Percentiles rank a stretch among this genome's conserved stretches.
Evolutionary conservation across 2,888 invertebrate genomes (phyloP).

Genomic region (Sesia bembeciformis): DNA sequence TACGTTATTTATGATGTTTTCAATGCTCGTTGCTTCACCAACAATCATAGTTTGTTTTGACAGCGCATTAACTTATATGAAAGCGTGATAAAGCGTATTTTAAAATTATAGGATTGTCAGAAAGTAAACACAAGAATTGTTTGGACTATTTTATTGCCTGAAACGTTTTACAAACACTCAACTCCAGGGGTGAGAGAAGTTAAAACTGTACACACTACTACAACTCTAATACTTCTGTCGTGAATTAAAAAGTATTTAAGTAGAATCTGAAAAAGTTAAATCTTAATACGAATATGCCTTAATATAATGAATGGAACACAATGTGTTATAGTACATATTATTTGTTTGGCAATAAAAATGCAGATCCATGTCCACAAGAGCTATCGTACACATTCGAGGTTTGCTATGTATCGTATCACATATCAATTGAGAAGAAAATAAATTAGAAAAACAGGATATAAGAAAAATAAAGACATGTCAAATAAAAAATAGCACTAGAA

Average conservation of each 20-base stretch:
- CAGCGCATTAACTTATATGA: no score
- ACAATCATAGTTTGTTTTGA: no score
- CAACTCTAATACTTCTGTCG: slow-evolving; percentile 56
- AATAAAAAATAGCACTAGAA: slow-evolving; percentile 63
- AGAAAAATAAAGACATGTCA: slow-evolving; percentile 51
- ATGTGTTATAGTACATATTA: slow-evolving; percentile 24
- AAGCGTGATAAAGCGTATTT: background rate
- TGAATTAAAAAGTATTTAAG: slow-evolving; percentile 36
- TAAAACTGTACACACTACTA: slow-evolving; percentile 62
- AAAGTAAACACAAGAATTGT: slow-evolving; percentile 27
- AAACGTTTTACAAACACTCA: slow-evolving; percentile 69
- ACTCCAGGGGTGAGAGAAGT: slow-evolving; percentile 44
- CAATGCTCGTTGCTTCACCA: slow-evolving; percentile 25
- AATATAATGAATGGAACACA: slow-evolving; percentile 35
- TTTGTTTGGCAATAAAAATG: slow-evolving; percentile 37
- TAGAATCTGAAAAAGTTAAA: slow-evolving; percentile 47
- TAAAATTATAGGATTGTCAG: background rate
- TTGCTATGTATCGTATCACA: slow-evolving; percentile 67
- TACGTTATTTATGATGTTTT: slow-evolving; percentile 39
- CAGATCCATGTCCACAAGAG: slow-evolving; percentile 53
- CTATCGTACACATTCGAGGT: slow-evolving; percentile 64
- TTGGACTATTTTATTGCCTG: slow-evolving; percentile 74
- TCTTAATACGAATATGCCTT: slow-evolving; percentile 32
- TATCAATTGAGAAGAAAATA: slow-evolving; percentile 47
- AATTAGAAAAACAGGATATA: slow-evolving; percentile 60